A percentile compares a stretch with the other conserved stretches of the same genome.
Evolutionary conservation across 2,113 vertebrate genomes (phyloP).

Genomic region (Haplochromis vanheusdeni): DNA sequence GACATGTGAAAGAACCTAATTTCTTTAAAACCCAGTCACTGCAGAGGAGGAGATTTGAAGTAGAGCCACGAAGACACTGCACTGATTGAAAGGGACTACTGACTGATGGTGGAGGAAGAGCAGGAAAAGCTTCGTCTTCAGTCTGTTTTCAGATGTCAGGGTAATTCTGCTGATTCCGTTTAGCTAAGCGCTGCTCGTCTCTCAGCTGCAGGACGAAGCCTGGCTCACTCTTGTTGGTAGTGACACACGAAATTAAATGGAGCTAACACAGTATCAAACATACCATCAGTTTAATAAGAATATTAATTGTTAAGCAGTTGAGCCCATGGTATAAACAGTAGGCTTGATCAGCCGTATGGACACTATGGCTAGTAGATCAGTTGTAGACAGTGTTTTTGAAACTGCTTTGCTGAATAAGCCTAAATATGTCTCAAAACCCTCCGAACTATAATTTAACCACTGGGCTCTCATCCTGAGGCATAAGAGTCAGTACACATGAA

Average conservation of each 20-base stretch:
- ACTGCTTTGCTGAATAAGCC: background rate
- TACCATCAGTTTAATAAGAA: background rate
- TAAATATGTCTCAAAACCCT: background rate
- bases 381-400: background rate
- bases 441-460: background rate
- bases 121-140: background rate
- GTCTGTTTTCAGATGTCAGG: background rate
- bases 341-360: background rate
- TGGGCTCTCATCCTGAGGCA: background rate
- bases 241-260: background rate
- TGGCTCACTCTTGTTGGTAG: background rate
- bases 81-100: conserved; percentile 22
- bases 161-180: background rate
- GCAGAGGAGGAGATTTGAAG: background rate
- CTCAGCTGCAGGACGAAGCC: background rate
- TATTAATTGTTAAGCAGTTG: background rate
- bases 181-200: background rate
- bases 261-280: background rate
- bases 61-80: conserved; percentile 14
- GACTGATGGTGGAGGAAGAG: background rate
- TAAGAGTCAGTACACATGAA: background rate
- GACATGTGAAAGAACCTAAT: background rate
- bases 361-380: background rate
- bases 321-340: background rate
- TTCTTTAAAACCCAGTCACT: background rate